phyloP scores from a whole-genome alignment of 2,888 invertebrate genomes.

The Nipponacmea schrenckii region DNA sequence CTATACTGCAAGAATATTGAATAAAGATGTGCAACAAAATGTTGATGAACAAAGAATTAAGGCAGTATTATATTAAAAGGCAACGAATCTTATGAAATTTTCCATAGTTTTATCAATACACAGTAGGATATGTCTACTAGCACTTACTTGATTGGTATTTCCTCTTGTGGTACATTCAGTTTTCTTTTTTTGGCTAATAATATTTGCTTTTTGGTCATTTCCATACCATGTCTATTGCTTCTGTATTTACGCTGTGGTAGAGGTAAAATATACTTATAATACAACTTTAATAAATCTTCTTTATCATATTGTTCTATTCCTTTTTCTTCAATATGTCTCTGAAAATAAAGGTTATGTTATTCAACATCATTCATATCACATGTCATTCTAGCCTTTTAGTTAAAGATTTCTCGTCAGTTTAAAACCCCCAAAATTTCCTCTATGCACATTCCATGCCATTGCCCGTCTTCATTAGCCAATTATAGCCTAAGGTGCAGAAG shows the following conservation, averaged over 20 bases:
- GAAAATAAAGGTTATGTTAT: constrained; percentile 17
- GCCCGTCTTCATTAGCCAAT: no score
- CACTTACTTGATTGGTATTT: no score
- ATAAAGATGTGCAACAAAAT: neutral
- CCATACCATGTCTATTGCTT: constrained; percentile 50
- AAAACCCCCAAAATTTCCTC: no score
- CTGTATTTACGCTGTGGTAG: constrained; percentile 61
- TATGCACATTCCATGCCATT: no score
- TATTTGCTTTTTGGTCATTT: constrained; percentile 56
- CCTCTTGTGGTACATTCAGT: constrained; percentile 5
- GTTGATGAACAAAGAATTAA: no score
- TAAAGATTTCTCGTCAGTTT: no score
- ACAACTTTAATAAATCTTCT: constrained; percentile 54
- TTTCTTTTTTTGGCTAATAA: constrained; percentile 46
- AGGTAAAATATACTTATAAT: constrained; percentile 56
- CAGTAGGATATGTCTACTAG: no score
- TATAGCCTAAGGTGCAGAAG: no score
- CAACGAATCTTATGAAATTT: neutral
- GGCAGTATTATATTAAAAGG: no score
- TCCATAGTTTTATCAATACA: no score
- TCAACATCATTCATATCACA: neutral
- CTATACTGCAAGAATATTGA: no score
- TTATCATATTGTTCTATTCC: constrained; percentile 40
- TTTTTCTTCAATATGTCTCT: constrained; percentile 42
- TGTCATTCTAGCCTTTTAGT: no score